Conservation (phyloP, 2,797 vertebrate genomes). For the Cirrhinus molitorella region DNA sequence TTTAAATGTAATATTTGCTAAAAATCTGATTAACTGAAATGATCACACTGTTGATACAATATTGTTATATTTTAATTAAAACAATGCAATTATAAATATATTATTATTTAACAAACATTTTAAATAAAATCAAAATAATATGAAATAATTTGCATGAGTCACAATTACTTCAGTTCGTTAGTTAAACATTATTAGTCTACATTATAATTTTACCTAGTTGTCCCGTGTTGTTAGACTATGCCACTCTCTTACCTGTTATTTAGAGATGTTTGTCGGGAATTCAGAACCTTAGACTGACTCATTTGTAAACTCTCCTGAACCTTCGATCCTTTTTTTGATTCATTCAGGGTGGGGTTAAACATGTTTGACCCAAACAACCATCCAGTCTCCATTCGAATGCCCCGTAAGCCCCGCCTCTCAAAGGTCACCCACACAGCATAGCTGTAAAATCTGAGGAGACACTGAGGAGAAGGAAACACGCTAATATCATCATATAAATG, state of each 20-base stretch:
- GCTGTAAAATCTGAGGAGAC: slow-evolving; percentile 83
- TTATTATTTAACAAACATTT: not conserved
- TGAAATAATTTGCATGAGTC: not conserved
- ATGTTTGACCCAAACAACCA: slow-evolving; percentile 79
- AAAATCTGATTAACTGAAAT: not conserved
- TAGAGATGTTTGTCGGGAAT: not conserved
- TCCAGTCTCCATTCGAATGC: slow-evolving; percentile 81
- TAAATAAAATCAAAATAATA: not conserved
- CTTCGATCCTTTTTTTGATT: not conserved
- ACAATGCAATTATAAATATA: not conserved
- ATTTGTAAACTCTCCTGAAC: not conserved
- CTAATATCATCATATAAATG: not conserved
- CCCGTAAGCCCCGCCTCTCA: slow-evolving; percentile 75
- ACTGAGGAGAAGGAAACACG: slow-evolving; percentile 68
- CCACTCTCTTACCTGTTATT: not conserved
- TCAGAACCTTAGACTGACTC: slow-evolving; percentile 36
- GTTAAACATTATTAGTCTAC: not conserved
- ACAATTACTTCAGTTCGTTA: not conserved
- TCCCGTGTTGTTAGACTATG: not conserved
- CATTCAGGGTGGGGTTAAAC: slow-evolving; percentile 75
- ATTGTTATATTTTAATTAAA: not conserved
- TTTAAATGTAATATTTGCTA: not conserved
- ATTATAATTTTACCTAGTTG: not conserved
- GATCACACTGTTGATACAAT: not conserved
- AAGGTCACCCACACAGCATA: slow-evolving; percentile 83